Base-by-base conservation (phyloP, 2,888 invertebrate genomes). In the Dasypogon diadema region DNA sequence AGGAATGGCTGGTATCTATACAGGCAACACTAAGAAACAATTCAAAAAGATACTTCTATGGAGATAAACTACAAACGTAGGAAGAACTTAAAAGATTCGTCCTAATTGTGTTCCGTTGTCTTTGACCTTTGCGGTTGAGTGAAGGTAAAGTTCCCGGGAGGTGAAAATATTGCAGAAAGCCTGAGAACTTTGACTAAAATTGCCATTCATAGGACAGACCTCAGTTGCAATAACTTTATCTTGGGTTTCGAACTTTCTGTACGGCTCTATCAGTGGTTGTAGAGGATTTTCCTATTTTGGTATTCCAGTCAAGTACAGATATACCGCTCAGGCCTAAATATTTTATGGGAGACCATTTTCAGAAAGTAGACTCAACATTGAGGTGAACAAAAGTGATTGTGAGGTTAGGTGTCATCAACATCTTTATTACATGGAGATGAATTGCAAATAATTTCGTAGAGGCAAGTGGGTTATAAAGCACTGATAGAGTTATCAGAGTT, bases 371-470 rank as follows among this genome's bases (percentile, higher is more conserved):
- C 60, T 37, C 21, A 34, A 18, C 18, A 18, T 37, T 14, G n/a
- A 60, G 37, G 60, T 58, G 58, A 60, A 30, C 60, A 60, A 34
- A 60, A 60, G 37, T 37, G 37, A 60, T 60, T 60, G 60, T 37
- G 37, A 22, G 60, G 60, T 60, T 34, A 34, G 34, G 18, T 60
- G 60, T 60, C 60, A 37, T 37, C 37, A 18, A 60, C 60, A 42
- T 37, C 37, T 60, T 60, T 60, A 60, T 60, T 60, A 60, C 60
- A 60, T 37, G 37, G n/a, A 60, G 37, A 60, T 60, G 60, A 60
- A 60, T 58, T 58, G 58, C 58, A 58, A 58, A 58, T 58, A 58
- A 58, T 30, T 58, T 58, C 26, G 16, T 16, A 30, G n/a, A n/a
- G 30, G 30, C 3, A 30, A 30, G 30, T 30, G 4, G n/a, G n/a